These are phyloP conservation scores for Spinus olivaceus DNA, from an alignment of 2,797 vertebrate genomes.

Conservation along the genomic window DNA sequence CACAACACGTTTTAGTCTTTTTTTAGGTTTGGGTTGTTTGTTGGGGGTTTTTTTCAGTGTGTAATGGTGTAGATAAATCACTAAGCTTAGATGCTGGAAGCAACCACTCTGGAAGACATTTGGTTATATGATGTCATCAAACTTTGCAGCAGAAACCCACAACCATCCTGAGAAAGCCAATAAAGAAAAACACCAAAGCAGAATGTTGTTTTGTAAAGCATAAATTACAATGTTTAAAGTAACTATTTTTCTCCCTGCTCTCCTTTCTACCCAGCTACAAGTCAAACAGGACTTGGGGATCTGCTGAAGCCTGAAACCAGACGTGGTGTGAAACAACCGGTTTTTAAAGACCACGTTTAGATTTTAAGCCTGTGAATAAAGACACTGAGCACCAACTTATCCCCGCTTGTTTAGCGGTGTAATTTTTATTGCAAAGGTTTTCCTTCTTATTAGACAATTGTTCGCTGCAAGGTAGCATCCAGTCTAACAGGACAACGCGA, in stretches of 20 bases:
- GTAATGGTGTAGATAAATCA: background rate
- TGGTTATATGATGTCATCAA: background rate
- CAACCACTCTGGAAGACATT: background rate
- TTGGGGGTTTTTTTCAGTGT: accelerated
- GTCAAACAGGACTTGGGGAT: background rate
- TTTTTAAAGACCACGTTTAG: background rate
- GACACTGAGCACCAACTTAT: background rate
- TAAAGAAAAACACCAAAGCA: background rate
- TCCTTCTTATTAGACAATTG: background rate
- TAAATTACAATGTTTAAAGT: background rate
- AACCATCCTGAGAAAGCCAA: background rate
- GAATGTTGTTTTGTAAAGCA: background rate
- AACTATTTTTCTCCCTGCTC: background rate
- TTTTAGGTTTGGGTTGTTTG: background rate
- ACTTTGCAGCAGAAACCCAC: background rate
- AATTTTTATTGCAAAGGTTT: background rate
- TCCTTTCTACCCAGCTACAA: background rate
- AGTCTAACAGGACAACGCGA: background rate
- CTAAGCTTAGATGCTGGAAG: background rate
- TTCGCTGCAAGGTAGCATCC: background rate
- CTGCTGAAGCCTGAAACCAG: background rate
- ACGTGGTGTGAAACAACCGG: background rate
- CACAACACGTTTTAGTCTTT: background rate
- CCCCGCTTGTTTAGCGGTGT: background rate
- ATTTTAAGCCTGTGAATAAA: background rate